Base-by-base conservation (phyloP, 2,797 vertebrate species). In the Pangasius sanitwongsei region DNA sequence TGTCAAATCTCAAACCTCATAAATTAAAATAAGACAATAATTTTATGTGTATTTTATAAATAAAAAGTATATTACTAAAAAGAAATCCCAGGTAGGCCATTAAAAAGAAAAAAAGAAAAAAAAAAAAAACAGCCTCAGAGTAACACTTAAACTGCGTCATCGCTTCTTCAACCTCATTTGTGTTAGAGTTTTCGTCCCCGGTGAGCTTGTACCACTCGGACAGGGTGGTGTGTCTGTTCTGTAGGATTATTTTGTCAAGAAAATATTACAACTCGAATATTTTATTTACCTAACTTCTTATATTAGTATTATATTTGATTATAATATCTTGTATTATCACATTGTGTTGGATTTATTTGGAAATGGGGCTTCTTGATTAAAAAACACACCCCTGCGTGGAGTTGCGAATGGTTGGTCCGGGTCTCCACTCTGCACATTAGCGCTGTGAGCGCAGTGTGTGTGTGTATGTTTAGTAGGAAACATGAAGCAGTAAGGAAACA, bases 261-360 rank as follows among this genome's bases (percentile, higher is more conserved):
- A 41, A 28, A 28, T 8, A 18, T 44, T 0, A 61, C 12, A 53
- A 37, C 9, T 53, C 44, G 5, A 15, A 34, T 25, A 34, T 12
- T 53, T 50, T 34, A 23, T 85, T 8, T 44, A 15, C 41, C 0
- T n/a, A 4, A 15, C 9, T 0, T 20, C 9, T 48, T 18, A 50
- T 9, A 0, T 4, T 65, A 11, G 28, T 6, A 8, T 0, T 34
- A 1, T 37, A 13, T 4, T 1, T 0, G 0, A 44, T 67, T 9
- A 20, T 41, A 25, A 4, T 25, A 4, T 34, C 0, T 37, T 55
- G n/a, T 37, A 20, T 31, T 31, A 9, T 31, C 34, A 16, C 1
- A 0, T 11, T 59, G 7, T 9, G 2, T 70, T 59, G 15, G 2
- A 20, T 20, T 5, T 65, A 6, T 41, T 18, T 65, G 7, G 3